Evolutionary conservation across 64 coral and sea anemone species (phyloP).

Genomic region (Actinia equina): DNA sequence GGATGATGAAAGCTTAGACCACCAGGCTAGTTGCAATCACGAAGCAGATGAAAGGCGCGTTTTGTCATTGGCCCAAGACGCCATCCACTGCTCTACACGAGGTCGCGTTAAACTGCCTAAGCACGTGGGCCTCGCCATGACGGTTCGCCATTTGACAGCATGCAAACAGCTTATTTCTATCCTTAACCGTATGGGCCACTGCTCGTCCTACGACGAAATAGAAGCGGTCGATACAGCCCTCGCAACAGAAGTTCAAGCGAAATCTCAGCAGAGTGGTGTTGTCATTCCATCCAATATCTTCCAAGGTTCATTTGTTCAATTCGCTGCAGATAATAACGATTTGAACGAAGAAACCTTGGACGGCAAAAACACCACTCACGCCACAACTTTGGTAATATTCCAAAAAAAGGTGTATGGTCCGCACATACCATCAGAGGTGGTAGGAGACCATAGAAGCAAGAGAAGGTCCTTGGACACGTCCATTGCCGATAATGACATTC

Average conservation of each 20-base stretch:
- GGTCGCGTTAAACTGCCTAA: slow-evolving; percentile 23
- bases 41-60: slow-evolving; percentile 16
- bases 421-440: background rate
- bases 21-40: background rate
- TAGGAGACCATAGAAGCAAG: slow-evolving; percentile 7
- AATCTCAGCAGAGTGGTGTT: background rate
- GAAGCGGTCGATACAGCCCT: slow-evolving; percentile 15
- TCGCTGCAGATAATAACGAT: slow-evolving; percentile 47
- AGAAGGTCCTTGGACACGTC: background rate
- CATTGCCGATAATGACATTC: background rate
- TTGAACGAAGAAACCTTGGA: slow-evolving; percentile 34
- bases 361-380: slow-evolving; percentile 28
- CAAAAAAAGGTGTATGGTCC: slow-evolving; percentile 33
- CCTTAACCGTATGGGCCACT: slow-evolving; percentile 37
- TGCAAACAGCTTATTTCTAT: background rate
- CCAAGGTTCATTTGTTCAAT: slow-evolving; percentile 34
- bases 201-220: slow-evolving; percentile 42
- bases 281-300: slow-evolving; percentile 27
- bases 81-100: slow-evolving; percentile 13
- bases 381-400: slow-evolving; percentile 13
- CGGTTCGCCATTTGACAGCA: slow-evolving; percentile 2
- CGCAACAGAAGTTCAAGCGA: slow-evolving; percentile 26
- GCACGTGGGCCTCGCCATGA: slow-evolving; percentile 24
- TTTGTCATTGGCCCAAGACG: slow-evolving; percentile 7
- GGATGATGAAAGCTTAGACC: background rate